These are phyloP conservation scores for Nephila pilipes DNA, from an alignment of 1,140 invertebrate species.

Conservation along the genomic window DNA sequence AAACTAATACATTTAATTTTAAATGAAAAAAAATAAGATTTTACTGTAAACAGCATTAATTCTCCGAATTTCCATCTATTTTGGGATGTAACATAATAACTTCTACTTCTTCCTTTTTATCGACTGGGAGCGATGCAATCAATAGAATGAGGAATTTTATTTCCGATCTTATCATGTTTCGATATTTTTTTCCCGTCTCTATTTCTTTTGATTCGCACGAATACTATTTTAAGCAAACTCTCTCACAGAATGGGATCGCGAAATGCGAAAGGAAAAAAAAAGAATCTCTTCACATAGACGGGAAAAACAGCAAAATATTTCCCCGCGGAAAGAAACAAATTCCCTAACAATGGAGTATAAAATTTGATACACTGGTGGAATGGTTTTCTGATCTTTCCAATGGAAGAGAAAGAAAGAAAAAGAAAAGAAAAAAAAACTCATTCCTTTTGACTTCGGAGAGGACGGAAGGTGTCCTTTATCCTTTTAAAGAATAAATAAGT, in stretches of 20 bases:
- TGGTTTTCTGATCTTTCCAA: constrained; percentile 13
- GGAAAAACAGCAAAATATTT: constrained; percentile 15
- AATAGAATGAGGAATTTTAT: constrained; percentile 20
- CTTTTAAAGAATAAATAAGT: constrained; percentile 6
- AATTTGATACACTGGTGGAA: constrained; percentile 26
- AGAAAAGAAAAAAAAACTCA: not conserved
- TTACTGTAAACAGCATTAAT: too few species aligned
- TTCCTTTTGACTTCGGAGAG: constrained; percentile 25
- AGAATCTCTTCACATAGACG: not conserved
- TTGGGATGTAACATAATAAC: not conserved
- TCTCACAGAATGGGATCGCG: not conserved
- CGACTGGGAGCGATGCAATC: not conserved
- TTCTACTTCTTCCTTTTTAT: not conserved
- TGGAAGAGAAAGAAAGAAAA: not conserved
- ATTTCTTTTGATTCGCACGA: not conserved
- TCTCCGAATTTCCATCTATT: not conserved
- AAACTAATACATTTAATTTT: too few species aligned
- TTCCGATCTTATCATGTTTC: not conserved
- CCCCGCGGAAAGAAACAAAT: constrained; percentile 17
- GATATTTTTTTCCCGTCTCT: not conserved
- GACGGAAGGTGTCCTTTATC: constrained; percentile 40
- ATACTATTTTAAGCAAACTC: constrained; percentile 1
- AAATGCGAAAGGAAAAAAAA: not conserved
- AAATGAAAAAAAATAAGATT: too few species aligned
- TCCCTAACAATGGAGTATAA: constrained; percentile 29